phyloP scores from a whole-genome alignment of 2,113 vertebrate genomes.

The Hypomesus transpacificus region DNA sequence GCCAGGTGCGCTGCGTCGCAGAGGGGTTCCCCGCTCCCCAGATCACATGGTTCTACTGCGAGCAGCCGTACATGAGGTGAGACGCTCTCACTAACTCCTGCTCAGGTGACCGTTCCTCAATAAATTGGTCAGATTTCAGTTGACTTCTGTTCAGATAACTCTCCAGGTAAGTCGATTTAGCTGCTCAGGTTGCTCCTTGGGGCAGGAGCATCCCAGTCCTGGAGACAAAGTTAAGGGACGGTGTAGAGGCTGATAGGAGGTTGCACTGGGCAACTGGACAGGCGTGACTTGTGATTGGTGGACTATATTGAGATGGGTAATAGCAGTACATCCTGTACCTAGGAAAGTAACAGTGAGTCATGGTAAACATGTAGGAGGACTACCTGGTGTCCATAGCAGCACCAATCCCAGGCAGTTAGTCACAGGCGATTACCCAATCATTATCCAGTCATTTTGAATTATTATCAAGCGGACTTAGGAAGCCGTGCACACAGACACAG shows the following conservation, averaged over 20 bases:
- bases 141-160: too few species aligned
- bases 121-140: too few species aligned
- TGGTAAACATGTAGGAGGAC: background rate
- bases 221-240: too few species aligned
- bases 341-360: conserved; percentile 17
- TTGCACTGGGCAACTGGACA: conserved; percentile 24
- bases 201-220: too few species aligned
- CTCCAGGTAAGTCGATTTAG: too few species aligned
- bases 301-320: conserved; percentile 15
- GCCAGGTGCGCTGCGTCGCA: conserved; percentile 87
- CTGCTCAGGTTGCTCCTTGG: too few species aligned
- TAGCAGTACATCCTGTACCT: conserved; percentile 10
- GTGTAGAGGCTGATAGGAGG: conserved; percentile 7
- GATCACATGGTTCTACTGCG: conserved; percentile 93
- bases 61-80: conserved; percentile 84
- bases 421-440: conserved; percentile 55
- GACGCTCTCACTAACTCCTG: background rate
- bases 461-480: conserved; percentile 39
- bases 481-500: background rate
- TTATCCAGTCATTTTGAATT: conserved; percentile 37
- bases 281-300: conserved; percentile 53
- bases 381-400: conserved; percentile 36
- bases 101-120: too few species aligned
- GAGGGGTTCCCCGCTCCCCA: conserved; percentile 87
- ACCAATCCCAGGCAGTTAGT: conserved; percentile 49